Percentiles rank a stretch among this genome's conserved stretches.
Conservation (phyloP, 2,113 vertebrate genomes). For the Cacatua alba region DNA sequence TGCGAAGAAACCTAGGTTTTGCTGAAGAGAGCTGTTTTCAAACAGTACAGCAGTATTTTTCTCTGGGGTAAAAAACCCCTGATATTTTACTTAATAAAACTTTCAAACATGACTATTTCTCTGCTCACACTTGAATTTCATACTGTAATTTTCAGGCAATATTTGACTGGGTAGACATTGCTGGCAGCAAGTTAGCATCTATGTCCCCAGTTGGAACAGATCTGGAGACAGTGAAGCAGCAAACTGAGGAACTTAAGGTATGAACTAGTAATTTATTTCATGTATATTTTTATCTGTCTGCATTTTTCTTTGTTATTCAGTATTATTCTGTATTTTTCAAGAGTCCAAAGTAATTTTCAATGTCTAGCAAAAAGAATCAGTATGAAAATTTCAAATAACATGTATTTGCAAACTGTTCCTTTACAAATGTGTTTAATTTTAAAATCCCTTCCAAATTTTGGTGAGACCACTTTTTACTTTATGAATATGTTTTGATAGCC, state of each 20-base stretch:
- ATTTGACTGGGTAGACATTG: slow-evolving; percentile 98
- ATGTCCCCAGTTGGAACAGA: slow-evolving; percentile 97
- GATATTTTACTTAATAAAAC: background rate
- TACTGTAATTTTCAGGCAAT: slow-evolving; percentile 83
- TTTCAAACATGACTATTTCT: background rate
- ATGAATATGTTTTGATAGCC: background rate
- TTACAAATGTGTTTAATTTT: background rate
- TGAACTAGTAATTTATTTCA: background rate
- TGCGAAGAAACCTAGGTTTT: background rate
- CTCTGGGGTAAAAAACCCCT: background rate
- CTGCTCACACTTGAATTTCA: background rate
- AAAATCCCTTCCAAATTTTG: background rate
- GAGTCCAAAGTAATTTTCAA: background rate
- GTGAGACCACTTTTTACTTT: background rate
- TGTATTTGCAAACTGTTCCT: background rate
- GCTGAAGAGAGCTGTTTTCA: background rate
- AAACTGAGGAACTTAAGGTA: slow-evolving; percentile 98
- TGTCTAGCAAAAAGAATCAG: background rate
- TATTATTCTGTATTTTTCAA: background rate
- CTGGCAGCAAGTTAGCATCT: slow-evolving; percentile 90
- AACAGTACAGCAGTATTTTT: background rate
- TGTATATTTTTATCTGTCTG: background rate
- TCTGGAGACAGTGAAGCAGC: slow-evolving; percentile 98
- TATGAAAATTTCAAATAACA: background rate
- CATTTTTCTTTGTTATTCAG: background rate